Conservation (phyloP, 2,888 invertebrate species). For the Tricholauxania praeusta region DNA sequence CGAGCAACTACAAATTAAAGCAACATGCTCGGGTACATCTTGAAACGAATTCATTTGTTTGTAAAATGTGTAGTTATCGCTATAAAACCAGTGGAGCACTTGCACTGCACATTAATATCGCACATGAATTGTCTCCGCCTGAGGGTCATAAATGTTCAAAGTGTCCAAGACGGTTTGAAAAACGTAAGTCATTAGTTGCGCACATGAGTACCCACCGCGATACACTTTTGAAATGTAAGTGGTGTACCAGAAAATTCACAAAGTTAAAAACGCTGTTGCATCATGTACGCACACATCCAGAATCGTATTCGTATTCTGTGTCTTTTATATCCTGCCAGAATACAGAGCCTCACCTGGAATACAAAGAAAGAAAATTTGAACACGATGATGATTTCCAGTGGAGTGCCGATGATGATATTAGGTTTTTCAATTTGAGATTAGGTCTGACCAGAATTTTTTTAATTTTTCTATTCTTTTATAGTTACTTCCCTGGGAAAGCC, state of each 20-base stretch:
- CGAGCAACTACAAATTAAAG: slow-evolving; percentile 67
- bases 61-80: slow-evolving; percentile 49
- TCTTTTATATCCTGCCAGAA: too few species aligned
- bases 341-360: too few species aligned
- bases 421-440: too few species aligned
- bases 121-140: slow-evolving; percentile 31
- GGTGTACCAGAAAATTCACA: slow-evolving; percentile 69
- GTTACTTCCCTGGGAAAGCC: too few species aligned
- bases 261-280: slow-evolving; percentile 67
- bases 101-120: slow-evolving; percentile 50
- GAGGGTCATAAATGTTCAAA: slow-evolving; percentile 68
- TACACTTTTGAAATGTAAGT: slow-evolving; percentile 64
- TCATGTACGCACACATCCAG: slow-evolving; percentile 71
- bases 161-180: slow-evolving; percentile 71
- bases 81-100: slow-evolving; percentile 46
- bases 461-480: too few species aligned
- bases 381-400: too few species aligned
- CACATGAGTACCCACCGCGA: slow-evolving; percentile 63
- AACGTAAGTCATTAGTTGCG: slow-evolving; percentile 69
- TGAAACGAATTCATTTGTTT: slow-evolving; percentile 55
- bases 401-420: too few species aligned
- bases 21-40: slow-evolving; percentile 54
- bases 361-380: too few species aligned
- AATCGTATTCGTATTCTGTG: too few species aligned
- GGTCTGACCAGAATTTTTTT: too few species aligned